phyloP scores from a whole-genome alignment of 2,113 vertebrate genomes.

The Pseudorectes ferrugineus region DNA sequence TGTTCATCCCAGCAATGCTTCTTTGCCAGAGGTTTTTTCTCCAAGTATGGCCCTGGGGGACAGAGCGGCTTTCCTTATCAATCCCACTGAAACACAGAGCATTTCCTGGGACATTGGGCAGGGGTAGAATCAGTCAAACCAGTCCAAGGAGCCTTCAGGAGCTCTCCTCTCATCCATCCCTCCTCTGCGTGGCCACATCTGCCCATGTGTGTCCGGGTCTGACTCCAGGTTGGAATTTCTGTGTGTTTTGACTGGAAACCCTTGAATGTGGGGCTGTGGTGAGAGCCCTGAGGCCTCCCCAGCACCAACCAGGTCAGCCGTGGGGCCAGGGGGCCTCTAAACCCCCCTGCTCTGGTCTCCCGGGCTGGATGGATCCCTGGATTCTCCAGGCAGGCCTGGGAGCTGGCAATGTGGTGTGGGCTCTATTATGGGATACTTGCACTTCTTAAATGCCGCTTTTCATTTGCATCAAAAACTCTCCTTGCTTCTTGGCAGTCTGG shows the following conservation, averaged over 20 bases:
- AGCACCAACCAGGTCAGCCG: neutral
- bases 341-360: neutral
- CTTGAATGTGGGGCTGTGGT: neutral
- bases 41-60: neutral
- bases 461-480: slow-evolving; percentile 56
- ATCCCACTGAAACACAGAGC: neutral
- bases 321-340: neutral
- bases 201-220: accelerated
- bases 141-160: neutral
- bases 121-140: neutral
- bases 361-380: neutral
- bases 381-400: neutral
- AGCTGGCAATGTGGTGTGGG: neutral
- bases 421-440: slow-evolving; percentile 52
- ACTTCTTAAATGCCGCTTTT: slow-evolving; percentile 67
- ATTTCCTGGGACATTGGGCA: neutral
- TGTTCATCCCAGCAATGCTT: neutral
- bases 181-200: neutral
- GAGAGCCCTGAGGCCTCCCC: neutral
- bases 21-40: neutral
- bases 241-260: accelerated
- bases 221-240: neutral
- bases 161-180: neutral
- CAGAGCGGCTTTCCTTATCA: neutral
- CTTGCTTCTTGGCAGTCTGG: slow-evolving; percentile 30